These are phyloP conservation scores for Toxostoma redivivum DNA, from an alignment of 2,113 vertebrate species.

Conservation along the genomic window DNA sequence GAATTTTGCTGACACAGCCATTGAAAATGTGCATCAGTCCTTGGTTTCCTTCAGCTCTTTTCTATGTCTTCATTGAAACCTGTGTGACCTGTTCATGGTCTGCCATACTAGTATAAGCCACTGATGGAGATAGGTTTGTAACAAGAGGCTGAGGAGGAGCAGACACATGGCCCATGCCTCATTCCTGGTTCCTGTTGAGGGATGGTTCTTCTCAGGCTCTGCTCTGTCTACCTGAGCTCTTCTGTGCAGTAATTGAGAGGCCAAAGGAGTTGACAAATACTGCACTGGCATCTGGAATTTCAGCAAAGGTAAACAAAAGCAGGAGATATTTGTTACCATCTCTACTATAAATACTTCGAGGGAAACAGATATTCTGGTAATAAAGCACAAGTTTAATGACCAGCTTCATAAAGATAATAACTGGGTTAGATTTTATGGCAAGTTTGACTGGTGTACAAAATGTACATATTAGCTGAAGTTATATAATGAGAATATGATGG, in stretches of 20 bases:
- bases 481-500: not conserved
- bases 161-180: not conserved
- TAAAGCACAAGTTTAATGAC: not conserved
- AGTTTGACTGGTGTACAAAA: not conserved
- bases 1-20: rapidly evolving
- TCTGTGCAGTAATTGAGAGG: not conserved
- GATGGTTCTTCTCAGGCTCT: not conserved
- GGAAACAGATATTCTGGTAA: not conserved
- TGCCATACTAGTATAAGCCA: not conserved
- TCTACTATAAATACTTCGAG: not conserved
- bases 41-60: not conserved
- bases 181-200: not conserved
- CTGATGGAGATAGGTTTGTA: not conserved
- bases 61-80: not conserved
- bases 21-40: not conserved
- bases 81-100: not conserved
- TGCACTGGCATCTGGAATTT: not conserved
- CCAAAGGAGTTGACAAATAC: not conserved
- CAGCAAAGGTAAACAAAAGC: not conserved
- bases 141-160: not conserved
- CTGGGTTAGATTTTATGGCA: not conserved
- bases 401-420: not conserved
- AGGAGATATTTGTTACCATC: not conserved
- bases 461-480: not conserved
- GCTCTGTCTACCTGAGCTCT: not conserved